These are phyloP conservation scores for Nebria salina DNA, from an alignment of 2,888 invertebrate species.

Conservation along the genomic window DNA sequence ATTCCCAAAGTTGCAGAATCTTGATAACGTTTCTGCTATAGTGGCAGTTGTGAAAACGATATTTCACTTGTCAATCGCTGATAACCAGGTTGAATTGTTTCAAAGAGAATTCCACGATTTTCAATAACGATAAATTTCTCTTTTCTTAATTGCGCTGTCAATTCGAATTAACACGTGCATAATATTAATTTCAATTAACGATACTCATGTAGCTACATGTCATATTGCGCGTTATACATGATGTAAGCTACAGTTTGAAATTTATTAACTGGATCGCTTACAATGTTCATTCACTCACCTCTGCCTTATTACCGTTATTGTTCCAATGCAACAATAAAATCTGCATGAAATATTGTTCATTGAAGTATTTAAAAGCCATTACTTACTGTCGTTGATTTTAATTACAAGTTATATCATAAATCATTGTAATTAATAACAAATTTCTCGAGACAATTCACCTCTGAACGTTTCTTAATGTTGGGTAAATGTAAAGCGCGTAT, in stretches of 20 bases:
- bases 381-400: neutral
- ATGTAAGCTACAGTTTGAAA: neutral
- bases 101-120: neutral
- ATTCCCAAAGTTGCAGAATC: too few species aligned
- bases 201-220: neutral
- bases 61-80: too few species aligned
- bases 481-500: constrained; percentile 9
- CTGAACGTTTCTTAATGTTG: neutral
- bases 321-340: constrained; percentile 8
- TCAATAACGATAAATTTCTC: constrained; percentile 27
- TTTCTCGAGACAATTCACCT: neutral
- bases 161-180: constrained; percentile 36
- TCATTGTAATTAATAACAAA: neutral
- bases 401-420: neutral
- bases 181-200: constrained; percentile 34
- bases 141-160: constrained; percentile 42
- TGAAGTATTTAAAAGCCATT: neutral
- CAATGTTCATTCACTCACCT: neutral
- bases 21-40: too few species aligned
- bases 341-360: constrained; percentile 5
- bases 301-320: neutral
- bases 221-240: neutral
- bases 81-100: neutral
- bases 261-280: neutral
- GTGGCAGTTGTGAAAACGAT: too few species aligned